Conservation (phyloP, 2,113 vertebrate genomes). For the Megalops atlanticus region DNA sequence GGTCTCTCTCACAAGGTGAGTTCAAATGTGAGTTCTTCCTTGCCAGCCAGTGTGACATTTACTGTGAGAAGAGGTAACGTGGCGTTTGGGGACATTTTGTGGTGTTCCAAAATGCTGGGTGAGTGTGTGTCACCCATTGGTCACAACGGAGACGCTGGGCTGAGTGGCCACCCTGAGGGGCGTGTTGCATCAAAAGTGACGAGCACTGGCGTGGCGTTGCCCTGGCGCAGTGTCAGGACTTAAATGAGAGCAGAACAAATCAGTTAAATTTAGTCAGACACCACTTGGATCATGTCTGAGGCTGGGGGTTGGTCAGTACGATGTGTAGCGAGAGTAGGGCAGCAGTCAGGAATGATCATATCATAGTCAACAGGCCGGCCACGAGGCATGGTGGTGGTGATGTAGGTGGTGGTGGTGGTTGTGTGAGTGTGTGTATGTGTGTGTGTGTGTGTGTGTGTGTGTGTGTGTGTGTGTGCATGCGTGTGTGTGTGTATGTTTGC, state of each 20-base stretch:
- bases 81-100: not conserved
- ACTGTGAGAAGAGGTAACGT: not conserved
- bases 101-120: not conserved
- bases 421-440: too few relatives aligned
- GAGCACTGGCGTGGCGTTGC: not conserved
- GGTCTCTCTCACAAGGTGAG: not conserved
- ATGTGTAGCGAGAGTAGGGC: not conserved
- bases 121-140: not conserved
- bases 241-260: slow-evolving; percentile 12
- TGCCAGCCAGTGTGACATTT: not conserved
- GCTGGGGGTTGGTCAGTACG: not conserved
- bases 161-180: not conserved
- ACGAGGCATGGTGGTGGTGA: too few relatives aligned
- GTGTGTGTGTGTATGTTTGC: not conserved
- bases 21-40: not conserved
- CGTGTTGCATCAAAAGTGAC: not conserved
- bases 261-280: not conserved
- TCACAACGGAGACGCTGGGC: not conserved
- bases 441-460: not conserved
- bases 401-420: too few relatives aligned
- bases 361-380: too few relatives aligned
- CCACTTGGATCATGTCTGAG: not conserved
- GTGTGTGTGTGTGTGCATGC: not conserved
- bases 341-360: not conserved
- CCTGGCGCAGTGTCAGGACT: not conserved